A percentile compares a stretch with the other conserved stretches of the same genome.
Conservation (phyloP, 2,888 invertebrate species). For the Sphaerophoria taeniata region DNA sequence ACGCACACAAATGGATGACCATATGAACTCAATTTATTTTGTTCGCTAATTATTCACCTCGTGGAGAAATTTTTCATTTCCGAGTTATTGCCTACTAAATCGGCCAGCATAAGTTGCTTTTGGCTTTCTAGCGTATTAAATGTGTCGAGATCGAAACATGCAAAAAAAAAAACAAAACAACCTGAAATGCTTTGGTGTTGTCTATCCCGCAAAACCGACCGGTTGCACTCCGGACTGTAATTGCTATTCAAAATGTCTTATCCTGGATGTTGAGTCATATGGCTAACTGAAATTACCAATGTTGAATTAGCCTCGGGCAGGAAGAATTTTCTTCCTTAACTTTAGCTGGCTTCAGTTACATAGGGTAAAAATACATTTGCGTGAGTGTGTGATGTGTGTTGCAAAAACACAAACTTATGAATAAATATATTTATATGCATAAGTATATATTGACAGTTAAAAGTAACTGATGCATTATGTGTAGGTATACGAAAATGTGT, state of each 20-base stretch:
- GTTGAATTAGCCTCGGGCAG: conserved; percentile 60
- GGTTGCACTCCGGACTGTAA: conserved; percentile 49
- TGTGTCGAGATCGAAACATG: conserved; percentile 43
- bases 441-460: conserved; percentile 14
- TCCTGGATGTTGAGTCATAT: conserved; percentile 71
- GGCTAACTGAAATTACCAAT: conserved; percentile 51
- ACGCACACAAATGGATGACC: conserved; percentile 55
- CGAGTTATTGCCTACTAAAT: conserved; percentile 63
- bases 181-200: conserved; percentile 52
- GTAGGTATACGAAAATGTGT: conserved; percentile 9
- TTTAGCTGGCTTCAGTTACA: conserved; percentile 20
- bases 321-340: conserved; percentile 67
- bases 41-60: conserved; percentile 70
- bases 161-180: conserved; percentile 14
- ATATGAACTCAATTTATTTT: conserved; percentile 73
- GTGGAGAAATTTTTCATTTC: conserved; percentile 73
- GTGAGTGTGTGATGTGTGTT: background rate
- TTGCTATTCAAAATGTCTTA: conserved; percentile 73
- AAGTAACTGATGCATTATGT: background rate
- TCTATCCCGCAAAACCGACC: conserved; percentile 43
- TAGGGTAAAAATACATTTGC: background rate
- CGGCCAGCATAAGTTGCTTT: conserved; percentile 32
- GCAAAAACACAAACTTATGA: too few relatives aligned
- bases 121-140: conserved; percentile 53
- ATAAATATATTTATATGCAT: background rate